Evolutionary conservation across 2,113 vertebrate species (phyloP).

Genomic region (Odobenus rosmarus): DNA sequence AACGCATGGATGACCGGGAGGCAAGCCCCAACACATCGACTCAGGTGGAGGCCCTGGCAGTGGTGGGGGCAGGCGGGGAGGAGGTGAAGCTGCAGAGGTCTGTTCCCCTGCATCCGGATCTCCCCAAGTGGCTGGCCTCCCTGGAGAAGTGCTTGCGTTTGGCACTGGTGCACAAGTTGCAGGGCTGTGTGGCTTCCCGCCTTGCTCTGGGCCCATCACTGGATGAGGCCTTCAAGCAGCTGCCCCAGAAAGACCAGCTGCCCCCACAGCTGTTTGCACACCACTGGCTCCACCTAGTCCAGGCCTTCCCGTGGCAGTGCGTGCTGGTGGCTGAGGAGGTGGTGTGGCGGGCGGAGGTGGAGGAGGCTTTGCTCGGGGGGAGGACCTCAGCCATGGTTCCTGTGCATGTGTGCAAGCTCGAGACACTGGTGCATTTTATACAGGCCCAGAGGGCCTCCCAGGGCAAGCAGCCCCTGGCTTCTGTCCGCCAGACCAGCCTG

Average conservation of each 20-base stretch:
- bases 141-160: constrained; percentile 86
- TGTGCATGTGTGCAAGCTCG: constrained; percentile 73
- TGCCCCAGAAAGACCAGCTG: neutral
- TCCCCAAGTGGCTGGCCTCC: constrained; percentile 85
- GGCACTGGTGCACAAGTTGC: constrained; percentile 80
- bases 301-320: constrained; percentile 89
- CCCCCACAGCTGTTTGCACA: neutral
- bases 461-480: neutral
- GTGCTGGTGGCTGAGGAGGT: constrained; percentile 89
- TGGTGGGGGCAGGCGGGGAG: constrained; percentile 85
- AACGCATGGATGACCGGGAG: neutral
- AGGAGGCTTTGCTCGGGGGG: constrained; percentile 73
- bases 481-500: constrained; percentile 61
- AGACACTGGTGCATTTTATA: constrained; percentile 66
- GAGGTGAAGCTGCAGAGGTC: constrained; percentile 82
- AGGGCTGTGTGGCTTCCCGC: constrained; percentile 79
- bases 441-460: constrained; percentile 30
- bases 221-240: constrained; percentile 21
- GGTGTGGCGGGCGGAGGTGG: constrained; percentile 83
- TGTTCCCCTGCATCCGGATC: constrained; percentile 78
- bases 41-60: constrained; percentile 76
- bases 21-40: neutral
- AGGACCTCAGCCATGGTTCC: neutral
- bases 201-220: constrained; percentile 44
- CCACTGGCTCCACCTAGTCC: constrained; percentile 77